Evolutionary conservation across 35 echinoderm and acorn worm species (phyloP), one percentile per base, ranked within the genome.

Genomic region (Diadema setosum): DNA sequence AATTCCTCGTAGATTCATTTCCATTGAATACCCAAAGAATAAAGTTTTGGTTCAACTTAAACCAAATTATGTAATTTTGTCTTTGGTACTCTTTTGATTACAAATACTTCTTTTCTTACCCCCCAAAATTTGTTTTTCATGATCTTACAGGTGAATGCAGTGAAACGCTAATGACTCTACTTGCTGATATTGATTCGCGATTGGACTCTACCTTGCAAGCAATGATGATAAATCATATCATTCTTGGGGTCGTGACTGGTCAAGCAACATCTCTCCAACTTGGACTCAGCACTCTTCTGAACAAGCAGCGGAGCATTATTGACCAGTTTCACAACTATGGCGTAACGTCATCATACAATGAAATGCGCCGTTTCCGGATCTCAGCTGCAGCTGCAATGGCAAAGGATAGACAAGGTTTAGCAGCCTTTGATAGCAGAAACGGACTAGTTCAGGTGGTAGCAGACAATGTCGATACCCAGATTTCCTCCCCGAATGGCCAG

Each of bases 381-480:
- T 89, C 87, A 14, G 87, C 76, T 23, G 87, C 87, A 5, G 37
- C 30, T 21, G 46, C 18, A 31, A 56, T 74, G 30, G 49, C 75
- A 16, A 84, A 45, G 37, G 42, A 83, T 34, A 82, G 74, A 9
- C n/a, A n/a, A n/a, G 45, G 17, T 4, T 23, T 84, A 31, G 16
- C 78, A 34, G 70, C 12, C 4, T 60, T 60, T 60, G 57, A 60
- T 2, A 60, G 57, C 27, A 21, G 40, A 35, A 57, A 65, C 43
- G 85, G 91, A 0, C 41, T 94, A 2, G 87, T 94, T 16, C 92
- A 90, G 43, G 75, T 85, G 78, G 82, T 94, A 1, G 87, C 45
- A 26, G 87, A 94, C 41, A 94, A 94, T 48, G 90, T 94, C 65
- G 86, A 94, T 90, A 40, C 92, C 24, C 39, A 94, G 11, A 94